These are phyloP conservation scores for Azorinus chamasolen DNA, from an alignment of 2,888 invertebrate species.

Conservation along the genomic window DNA sequence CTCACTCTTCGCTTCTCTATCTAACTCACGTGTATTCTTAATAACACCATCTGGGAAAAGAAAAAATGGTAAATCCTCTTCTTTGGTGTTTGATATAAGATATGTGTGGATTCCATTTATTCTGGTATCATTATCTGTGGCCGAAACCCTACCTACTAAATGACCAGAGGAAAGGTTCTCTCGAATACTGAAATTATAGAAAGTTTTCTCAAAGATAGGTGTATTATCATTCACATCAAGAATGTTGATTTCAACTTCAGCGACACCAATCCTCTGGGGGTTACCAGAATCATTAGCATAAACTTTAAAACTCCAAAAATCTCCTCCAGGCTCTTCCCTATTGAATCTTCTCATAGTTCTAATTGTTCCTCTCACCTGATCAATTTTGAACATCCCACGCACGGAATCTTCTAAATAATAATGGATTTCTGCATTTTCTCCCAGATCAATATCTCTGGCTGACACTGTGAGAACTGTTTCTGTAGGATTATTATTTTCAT, in stretches of 20 bases:
- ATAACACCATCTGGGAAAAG: conserved; percentile 69
- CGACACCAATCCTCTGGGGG: conserved; percentile 70
- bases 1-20: conserved; percentile 58
- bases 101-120: conserved; percentile 67
- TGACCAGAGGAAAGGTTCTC: conserved; percentile 70
- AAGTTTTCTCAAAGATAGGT: conserved; percentile 70
- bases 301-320: conserved; percentile 72
- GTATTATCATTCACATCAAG: conserved; percentile 78
- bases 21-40: conserved; percentile 59
- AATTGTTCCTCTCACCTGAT: conserved; percentile 69
- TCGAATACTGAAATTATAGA: conserved; percentile 71
- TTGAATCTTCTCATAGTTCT: conserved; percentile 72
- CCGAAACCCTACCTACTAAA: conserved; percentile 71
- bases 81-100: conserved; percentile 51
- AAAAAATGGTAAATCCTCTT: conserved; percentile 72
- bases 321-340: conserved; percentile 51
- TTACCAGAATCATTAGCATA: conserved; percentile 74
- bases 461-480: conserved; percentile 92
- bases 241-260: conserved; percentile 71
- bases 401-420: conserved; percentile 89
- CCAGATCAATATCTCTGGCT: conserved; percentile 91
- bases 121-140: conserved; percentile 74
- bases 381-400: conserved; percentile 83
- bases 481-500: conserved; percentile 71
- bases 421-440: conserved; percentile 71